Conservation (phyloP, 2,113 vertebrate genomes). For the Bambusicola thoracicus region DNA sequence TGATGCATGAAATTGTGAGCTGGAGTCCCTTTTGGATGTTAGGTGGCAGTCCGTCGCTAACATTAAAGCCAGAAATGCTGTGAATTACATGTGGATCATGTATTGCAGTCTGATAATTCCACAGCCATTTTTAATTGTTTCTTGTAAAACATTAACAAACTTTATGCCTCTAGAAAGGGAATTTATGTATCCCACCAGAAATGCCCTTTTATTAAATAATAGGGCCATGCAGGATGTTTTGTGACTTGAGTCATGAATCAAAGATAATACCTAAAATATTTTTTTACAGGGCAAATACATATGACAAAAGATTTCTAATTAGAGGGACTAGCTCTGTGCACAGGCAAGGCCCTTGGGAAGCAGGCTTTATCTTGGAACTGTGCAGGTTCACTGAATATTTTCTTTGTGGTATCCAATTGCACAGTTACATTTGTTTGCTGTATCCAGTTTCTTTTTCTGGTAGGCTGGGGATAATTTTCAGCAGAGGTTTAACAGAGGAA, state of each 20-base stretch:
- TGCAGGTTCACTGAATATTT: too few relatives aligned
- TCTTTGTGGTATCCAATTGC: not conserved
- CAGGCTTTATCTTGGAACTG: accelerated
- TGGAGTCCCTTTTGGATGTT: not conserved
- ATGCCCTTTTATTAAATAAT: not conserved
- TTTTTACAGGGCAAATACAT: not conserved
- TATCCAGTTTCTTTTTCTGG: not conserved
- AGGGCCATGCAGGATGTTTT: not conserved
- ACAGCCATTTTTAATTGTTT: not conserved
- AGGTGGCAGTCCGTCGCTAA: slow-evolving; percentile 9
- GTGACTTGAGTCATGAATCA: not conserved
- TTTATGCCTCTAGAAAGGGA: not conserved
- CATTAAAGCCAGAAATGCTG: not conserved
- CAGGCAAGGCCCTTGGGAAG: not conserved
- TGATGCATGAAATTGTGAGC: not conserved
- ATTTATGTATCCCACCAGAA: not conserved
- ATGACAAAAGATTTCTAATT: not conserved
- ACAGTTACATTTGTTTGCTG: not conserved
- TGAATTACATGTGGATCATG: not conserved
- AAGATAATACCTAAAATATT: not conserved
- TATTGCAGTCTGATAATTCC: not conserved
- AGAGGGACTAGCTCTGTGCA: not conserved
- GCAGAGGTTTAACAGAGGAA: not conserved
- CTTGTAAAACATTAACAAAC: not conserved
- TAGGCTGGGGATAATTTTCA: not conserved